Base-by-base conservation (phyloP, 92 coral and sea anemone species). In the Isaurus tuberculatus region DNA sequence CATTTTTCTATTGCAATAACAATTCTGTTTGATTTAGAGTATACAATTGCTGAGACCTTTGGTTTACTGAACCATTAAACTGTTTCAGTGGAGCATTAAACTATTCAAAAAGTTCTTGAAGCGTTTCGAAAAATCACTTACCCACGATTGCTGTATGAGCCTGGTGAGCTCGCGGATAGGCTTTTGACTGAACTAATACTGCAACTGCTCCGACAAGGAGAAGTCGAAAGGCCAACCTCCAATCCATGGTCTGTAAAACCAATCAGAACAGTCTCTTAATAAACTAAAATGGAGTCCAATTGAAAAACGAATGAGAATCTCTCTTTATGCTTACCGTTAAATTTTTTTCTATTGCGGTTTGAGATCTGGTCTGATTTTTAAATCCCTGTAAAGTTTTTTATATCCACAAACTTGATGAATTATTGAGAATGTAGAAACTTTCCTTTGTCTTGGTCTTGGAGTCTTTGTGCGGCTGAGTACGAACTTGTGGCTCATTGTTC, bases 401-500 rank as follows among this genome's bases (percentile, higher is more conserved):
- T 77, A 77, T 77, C 34, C 33, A 33, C 36, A 57, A 17, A 77
- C 22, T 36, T 28, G 49, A 77, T 77, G 70, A 77, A 77, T 77
- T 57, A 77, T 77, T 77, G 82, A 77, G 40, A 58, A 58, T 57
- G 51, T 57, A 31, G 28, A 61, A 32, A 9, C 23, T 22, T 11
- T 57, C 42, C 81, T 75, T 75, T 75, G 81, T 75, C 69, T 27
- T 36, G 22, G 15, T 75, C 81, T 53, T 25, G 20, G 82, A 23
- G 20, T 77, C 70, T 77, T 74, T 74, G 80, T 74, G 23, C 31
- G n/a, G 66, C 46, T 23, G 34, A 20, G 33, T 20, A 7, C n/a
- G 31, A 20, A 30, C 82, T 77, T 77, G 82, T 77, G 82, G 82
- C 82, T 1, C 25, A 77, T 77, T 77, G 82, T 77, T 43, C 43